These are phyloP conservation scores for Myoxocephalus aenaeus DNA, from an alignment of 2,797 vertebrate species.

Conservation along the genomic window DNA sequence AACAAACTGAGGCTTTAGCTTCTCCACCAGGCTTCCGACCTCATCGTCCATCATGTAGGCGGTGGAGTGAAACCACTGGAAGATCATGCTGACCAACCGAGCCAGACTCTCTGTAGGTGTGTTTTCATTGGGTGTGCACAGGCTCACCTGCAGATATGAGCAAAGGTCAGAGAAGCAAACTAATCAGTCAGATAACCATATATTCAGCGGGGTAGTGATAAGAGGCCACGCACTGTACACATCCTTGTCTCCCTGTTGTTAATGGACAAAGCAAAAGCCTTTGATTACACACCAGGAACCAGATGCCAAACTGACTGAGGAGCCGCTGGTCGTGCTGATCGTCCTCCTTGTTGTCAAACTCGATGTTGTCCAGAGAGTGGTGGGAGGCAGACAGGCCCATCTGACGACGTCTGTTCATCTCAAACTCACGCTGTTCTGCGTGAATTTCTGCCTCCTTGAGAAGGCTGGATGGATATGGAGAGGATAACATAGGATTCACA, in stretches of 20 bases:
- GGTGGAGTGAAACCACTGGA: slow-evolving; percentile 99
- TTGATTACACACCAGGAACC: slow-evolving; percentile 93
- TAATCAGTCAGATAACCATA: slow-evolving; percentile 18
- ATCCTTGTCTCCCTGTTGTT: slow-evolving; percentile 53
- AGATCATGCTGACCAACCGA: slow-evolving; percentile 98
- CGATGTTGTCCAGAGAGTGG: slow-evolving; percentile 96
- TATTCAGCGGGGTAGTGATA: slow-evolving; percentile 28
- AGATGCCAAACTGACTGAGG: slow-evolving; percentile 98
- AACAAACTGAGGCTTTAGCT: slow-evolving; percentile 98
- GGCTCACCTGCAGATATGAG: slow-evolving; percentile 88
- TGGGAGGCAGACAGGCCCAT: slow-evolving; percentile 97
- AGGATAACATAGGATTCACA: slow-evolving; percentile 1
- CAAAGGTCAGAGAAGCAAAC: slow-evolving; percentile 24
- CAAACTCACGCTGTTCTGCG: slow-evolving; percentile 95
- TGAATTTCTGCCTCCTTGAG: slow-evolving; percentile 99
- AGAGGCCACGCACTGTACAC: slow-evolving; percentile 13
- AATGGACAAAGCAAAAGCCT: slow-evolving; percentile 36
- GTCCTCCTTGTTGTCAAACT: slow-evolving; percentile 99
- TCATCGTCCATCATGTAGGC: slow-evolving; percentile 99
- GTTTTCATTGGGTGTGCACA: slow-evolving; percentile 98
- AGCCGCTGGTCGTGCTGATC: slow-evolving; percentile 98
- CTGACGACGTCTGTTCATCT: slow-evolving; percentile 94
- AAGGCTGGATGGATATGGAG: slow-evolving; percentile 80
- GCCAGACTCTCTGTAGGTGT: slow-evolving; percentile 98
- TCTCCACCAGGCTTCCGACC: slow-evolving; percentile 98